phyloP scores from a whole-genome alignment of 2,113 vertebrate species.

The Bolborhynchus lineola region DNA sequence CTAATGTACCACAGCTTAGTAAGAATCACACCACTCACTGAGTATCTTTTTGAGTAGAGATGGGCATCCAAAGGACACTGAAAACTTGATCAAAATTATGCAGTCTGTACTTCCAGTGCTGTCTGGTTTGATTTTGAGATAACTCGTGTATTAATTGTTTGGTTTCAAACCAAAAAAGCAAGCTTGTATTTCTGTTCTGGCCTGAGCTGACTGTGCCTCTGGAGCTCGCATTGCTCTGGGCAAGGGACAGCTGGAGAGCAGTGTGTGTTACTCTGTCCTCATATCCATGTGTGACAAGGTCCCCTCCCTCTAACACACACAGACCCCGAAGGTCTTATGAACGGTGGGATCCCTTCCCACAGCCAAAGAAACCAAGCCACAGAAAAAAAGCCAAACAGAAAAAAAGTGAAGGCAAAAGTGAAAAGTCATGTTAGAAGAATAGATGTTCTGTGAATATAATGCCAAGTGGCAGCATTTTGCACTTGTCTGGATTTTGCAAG shows the following conservation, averaged over 20 bases:
- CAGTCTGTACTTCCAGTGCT: background rate
- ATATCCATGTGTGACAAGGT: rapidly evolving
- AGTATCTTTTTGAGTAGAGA: background rate
- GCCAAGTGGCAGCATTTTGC: background rate
- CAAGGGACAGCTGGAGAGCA: rapidly evolving
- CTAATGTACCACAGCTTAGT: background rate
- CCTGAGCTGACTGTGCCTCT: rapidly evolving
- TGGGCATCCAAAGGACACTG: background rate
- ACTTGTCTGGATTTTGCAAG: background rate
- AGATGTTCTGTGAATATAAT: background rate
- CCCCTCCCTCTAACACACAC: background rate
- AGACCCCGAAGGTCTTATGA: background rate
- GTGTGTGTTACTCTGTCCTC: rapidly evolving
- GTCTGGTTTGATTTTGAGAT: background rate
- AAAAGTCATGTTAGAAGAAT: background rate
- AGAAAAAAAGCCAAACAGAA: rapidly evolving
- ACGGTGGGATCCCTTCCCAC: background rate
- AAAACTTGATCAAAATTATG: background rate
- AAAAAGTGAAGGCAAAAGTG: background rate
- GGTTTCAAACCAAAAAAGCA: background rate
- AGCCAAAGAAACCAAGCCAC: background rate
- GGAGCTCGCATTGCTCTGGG: background rate
- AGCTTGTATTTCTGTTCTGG: background rate
- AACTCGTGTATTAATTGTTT: background rate
- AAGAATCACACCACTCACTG: background rate